phyloP scores from a whole-genome alignment of 2,113 vertebrate genomes.

The Oreotrochilus melanogaster region DNA sequence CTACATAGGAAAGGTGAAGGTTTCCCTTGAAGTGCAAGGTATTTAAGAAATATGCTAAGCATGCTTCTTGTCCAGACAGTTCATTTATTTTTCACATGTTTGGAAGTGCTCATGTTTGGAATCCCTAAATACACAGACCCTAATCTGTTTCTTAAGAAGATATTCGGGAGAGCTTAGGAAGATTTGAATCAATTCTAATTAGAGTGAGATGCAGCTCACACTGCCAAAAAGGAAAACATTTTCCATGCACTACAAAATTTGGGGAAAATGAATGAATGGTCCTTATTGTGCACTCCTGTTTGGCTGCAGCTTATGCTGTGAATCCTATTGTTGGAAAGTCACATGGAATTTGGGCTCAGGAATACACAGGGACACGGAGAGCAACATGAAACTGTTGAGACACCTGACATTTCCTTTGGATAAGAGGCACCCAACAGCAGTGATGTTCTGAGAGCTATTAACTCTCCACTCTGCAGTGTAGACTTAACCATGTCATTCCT shows the following conservation, averaged over 20 bases:
- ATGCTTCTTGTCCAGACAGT: neutral
- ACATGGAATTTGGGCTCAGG: fast-evolving
- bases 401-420: fast-evolving
- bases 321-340: neutral
- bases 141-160: neutral
- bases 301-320: neutral
- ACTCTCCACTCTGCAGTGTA: neutral
- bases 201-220: neutral
- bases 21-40: neutral
- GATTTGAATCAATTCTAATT: neutral
- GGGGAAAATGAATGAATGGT: neutral
- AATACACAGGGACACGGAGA: neutral
- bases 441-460: neutral
- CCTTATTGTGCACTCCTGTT: neutral
- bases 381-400: neutral
- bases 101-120: neutral
- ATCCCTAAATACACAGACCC: neutral
- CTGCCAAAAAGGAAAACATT: neutral
- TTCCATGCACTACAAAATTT: neutral
- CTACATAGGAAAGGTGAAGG: neutral
- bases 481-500: neutral
- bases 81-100: neutral
- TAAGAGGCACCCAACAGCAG: neutral
- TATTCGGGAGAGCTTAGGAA: neutral
- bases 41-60: neutral